Conservation (phyloP, 1,140 invertebrate genomes). For the Metaphire vulgaris region DNA sequence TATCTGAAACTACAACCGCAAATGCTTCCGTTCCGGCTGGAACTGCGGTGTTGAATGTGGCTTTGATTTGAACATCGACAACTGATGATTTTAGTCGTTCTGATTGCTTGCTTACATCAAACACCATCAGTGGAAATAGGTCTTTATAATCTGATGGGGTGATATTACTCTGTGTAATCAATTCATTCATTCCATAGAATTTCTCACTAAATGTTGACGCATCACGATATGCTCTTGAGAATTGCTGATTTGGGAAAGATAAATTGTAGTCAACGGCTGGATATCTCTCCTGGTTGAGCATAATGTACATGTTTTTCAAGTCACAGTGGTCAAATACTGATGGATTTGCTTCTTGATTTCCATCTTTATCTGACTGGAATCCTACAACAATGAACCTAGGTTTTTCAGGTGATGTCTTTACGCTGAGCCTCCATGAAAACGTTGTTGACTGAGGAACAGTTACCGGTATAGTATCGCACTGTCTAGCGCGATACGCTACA, state of each 20-base stretch:
- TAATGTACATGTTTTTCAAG: constrained; percentile 15
- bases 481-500: not conserved
- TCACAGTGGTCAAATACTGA: not conserved
- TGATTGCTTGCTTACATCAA: too few species aligned
- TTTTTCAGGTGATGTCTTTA: constrained; percentile 6
- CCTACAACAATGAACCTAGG: not conserved
- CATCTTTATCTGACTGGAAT: not conserved
- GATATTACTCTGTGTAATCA: constrained; percentile 26
- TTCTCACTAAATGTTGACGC: constrained; percentile 24
- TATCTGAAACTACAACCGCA: too few species aligned
- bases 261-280: constrained; percentile 23
- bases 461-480: not conserved
- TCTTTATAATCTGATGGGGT: constrained; percentile 28
- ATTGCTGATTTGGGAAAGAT: constrained; percentile 27
- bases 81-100: too few species aligned
- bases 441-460: not conserved
- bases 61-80: too few species aligned
- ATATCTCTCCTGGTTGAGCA: constrained; percentile 25
- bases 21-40: too few species aligned
- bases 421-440: not conserved
- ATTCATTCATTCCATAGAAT: constrained; percentile 28
- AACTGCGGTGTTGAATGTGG: too few species aligned
- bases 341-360: not conserved
- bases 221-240: constrained; percentile 26
- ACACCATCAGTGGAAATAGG: too few species aligned